Percentiles rank a stretch among this genome's conserved stretches.
These are phyloP conservation scores for Larimichthys polyactis DNA, from an alignment of 2,113 vertebrate species.

Conservation along the genomic window DNA sequence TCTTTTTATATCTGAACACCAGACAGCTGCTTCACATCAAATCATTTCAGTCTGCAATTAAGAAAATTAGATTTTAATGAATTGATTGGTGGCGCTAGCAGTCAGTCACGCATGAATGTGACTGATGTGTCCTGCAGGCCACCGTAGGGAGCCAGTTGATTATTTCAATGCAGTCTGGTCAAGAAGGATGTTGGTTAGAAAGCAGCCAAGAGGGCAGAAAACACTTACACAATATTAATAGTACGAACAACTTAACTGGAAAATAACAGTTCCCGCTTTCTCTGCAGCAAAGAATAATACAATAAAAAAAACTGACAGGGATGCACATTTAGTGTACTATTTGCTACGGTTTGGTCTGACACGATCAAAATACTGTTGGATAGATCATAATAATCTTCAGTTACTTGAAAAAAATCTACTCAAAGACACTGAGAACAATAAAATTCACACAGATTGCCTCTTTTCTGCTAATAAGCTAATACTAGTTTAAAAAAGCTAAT, in stretches of 20 bases:
- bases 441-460: no score
- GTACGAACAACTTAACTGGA: not conserved
- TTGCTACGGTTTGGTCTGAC: not conserved
- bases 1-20: constrained; percentile 22
- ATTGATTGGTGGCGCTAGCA: constrained; percentile 42
- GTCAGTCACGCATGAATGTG: constrained; percentile 33
- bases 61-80: constrained; percentile 63
- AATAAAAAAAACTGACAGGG: not conserved
- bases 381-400: no score
- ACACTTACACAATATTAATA: not conserved
- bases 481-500: no score
- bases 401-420: not conserved
- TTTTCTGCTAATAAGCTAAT: no score
- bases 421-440: not conserved
- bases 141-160: constrained; percentile 6
- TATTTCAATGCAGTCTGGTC: constrained; percentile 8
- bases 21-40: constrained; percentile 53
- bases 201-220: not conserved
- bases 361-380: no score
- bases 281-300: not conserved
- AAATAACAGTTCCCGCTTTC: not conserved
- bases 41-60: constrained; percentile 59
- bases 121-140: constrained; percentile 24
- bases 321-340: no score
- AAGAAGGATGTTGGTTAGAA: constrained; percentile 12